phyloP scores from a whole-genome alignment of 2,888 invertebrate genomes.

The Eupithecia subfuscata region DNA sequence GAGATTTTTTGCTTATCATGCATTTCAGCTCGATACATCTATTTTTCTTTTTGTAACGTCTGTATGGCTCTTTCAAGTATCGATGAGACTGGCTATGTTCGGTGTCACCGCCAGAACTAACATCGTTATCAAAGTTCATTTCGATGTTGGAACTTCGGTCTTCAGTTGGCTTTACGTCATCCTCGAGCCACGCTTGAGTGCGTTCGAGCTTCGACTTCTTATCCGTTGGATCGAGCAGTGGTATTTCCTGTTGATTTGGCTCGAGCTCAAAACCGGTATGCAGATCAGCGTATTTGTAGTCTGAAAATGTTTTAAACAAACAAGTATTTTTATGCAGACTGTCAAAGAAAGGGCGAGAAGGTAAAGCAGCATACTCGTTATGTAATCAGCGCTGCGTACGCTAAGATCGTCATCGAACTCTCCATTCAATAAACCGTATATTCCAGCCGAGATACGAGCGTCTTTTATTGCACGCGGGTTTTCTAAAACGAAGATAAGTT shows the following conservation, averaged over 20 bases:
- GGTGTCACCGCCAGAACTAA: constrained; percentile 52
- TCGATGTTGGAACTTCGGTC: constrained; percentile 48
- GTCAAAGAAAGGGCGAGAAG: neutral
- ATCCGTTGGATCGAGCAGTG: constrained; percentile 23
- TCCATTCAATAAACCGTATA: constrained; percentile 35
- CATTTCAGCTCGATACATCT: constrained; percentile 33
- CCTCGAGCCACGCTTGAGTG: constrained; percentile 63
- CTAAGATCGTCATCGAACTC: constrained; percentile 51
- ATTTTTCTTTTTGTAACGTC: constrained; percentile 42
- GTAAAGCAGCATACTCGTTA: neutral
- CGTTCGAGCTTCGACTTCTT: constrained; percentile 53
- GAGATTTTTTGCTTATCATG: constrained; percentile 38
- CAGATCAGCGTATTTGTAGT: constrained; percentile 41
- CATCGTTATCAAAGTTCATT: constrained; percentile 39
- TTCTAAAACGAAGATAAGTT: neutral
- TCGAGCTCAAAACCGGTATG: constrained; percentile 19
- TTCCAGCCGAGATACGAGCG: neutral
- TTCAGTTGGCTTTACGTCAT: constrained; percentile 49
- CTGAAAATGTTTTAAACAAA: constrained; percentile 40
- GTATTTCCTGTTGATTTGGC: constrained; percentile 22
- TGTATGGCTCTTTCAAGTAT: constrained; percentile 48
- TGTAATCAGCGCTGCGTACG: constrained; percentile 46
- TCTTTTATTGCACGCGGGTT: neutral
- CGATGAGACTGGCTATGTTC: constrained; percentile 46
- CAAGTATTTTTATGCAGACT: neutral